phyloP scores from a whole-genome alignment of 1,140 invertebrate genomes.

The Octopus bimaculoides region DNA sequence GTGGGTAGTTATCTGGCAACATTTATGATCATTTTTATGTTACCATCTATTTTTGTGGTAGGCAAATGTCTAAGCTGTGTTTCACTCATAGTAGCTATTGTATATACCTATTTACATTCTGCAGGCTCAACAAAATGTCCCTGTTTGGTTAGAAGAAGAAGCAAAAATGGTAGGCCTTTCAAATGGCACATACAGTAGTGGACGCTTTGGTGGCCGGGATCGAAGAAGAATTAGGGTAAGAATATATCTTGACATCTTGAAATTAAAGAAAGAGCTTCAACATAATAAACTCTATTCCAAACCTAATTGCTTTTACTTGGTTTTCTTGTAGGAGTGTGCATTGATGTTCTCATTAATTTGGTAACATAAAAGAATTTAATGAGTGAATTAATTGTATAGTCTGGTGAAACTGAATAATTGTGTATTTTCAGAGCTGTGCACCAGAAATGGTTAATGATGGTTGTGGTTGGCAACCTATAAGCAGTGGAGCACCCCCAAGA shows the following conservation, averaged over 20 bases:
- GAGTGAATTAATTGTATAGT: neutral
- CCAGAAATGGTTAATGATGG: neutral
- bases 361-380: neutral
- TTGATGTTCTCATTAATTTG: neutral
- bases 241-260: neutral
- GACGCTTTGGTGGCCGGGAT: conserved; percentile 50
- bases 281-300: neutral
- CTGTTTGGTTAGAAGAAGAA: conserved; percentile 53
- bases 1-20: too few species aligned
- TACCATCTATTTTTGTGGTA: too few species aligned
- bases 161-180: conserved; percentile 30
- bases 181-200: conserved; percentile 20
- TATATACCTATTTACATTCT: conserved; percentile 16
- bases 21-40: too few species aligned
- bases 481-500: neutral
- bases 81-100: neutral
- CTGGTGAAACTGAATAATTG: neutral
- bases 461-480: neutral
- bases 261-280: neutral
- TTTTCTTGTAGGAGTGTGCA: neutral
- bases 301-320: neutral
- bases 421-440: neutral
- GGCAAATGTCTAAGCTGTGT: too few species aligned
- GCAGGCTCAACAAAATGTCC: conserved; percentile 58
- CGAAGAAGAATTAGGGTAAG: conserved; percentile 45